Evolutionary conservation across 2,113 vertebrate species (phyloP).

Genomic region (Candoia aspera): DNA sequence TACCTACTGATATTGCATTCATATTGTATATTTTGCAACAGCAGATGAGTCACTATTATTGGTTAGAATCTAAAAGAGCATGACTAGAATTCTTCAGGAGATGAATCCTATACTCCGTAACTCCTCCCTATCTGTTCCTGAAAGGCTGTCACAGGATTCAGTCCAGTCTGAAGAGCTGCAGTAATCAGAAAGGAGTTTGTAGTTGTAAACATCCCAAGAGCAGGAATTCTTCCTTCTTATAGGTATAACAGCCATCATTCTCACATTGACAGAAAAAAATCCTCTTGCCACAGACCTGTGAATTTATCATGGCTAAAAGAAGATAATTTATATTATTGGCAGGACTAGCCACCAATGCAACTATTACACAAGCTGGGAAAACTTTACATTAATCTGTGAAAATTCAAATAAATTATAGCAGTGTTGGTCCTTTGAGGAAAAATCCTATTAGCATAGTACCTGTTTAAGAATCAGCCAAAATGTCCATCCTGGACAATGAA

Average conservation of each 20-base stretch:
- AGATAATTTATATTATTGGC: neutral
- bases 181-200: neutral
- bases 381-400: neutral
- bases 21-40: neutral
- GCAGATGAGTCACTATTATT: neutral
- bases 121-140: neutral
- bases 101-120: neutral
- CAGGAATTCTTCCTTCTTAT: no score
- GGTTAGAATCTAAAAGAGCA: neutral
- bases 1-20: neutral
- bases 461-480: neutral
- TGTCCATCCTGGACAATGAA: neutral
- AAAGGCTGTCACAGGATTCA: neutral
- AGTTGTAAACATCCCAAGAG: neutral
- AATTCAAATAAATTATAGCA: neutral
- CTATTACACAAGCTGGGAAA: neutral
- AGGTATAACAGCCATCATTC: neutral
- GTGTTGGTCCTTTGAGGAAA: neutral
- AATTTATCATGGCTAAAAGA: neutral
- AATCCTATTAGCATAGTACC: neutral
- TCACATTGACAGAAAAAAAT: neutral
- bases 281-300: neutral
- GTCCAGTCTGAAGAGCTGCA: neutral
- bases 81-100: neutral
- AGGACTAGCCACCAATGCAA: neutral